These are phyloP conservation scores for Hyles euphorbiae DNA, from an alignment of 1,140 invertebrate genomes.

Conservation along the genomic window DNA sequence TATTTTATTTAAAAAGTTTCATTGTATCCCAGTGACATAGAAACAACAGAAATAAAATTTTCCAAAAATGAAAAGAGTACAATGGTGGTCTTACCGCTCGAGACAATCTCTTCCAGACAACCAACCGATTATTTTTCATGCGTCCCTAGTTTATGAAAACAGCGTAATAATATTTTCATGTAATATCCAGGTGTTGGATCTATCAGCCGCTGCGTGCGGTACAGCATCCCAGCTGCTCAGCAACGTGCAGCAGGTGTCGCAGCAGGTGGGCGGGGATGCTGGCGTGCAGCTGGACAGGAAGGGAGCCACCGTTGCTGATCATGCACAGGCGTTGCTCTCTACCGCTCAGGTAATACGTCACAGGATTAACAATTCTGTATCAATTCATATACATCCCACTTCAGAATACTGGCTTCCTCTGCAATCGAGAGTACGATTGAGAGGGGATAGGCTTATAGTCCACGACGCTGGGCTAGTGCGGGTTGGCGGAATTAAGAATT, in stretches of 20 bases:
- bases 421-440: too few species aligned
- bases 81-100: too few species aligned
- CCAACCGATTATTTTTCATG: too few species aligned
- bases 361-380: neutral
- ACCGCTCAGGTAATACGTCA: slow-evolving; percentile 26
- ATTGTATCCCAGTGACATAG: neutral
- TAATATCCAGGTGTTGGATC: slow-evolving; percentile 19
- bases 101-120: too few species aligned
- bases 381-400: too few species aligned
- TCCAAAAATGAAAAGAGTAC: too few species aligned
- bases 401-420: too few species aligned
- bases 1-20: neutral
- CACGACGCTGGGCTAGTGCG: too few species aligned
- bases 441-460: too few species aligned
- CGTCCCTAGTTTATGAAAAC: too few species aligned
- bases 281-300: slow-evolving; percentile 15
- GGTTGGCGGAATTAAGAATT: too few species aligned
- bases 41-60: too few species aligned
- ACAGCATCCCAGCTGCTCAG: slow-evolving; percentile 18
- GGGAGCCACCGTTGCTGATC: slow-evolving; percentile 21
- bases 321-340: slow-evolving; percentile 28
- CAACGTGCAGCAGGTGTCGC: slow-evolving; percentile 21
- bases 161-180: neutral
- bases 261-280: slow-evolving; percentile 7
- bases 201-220: slow-evolving; percentile 22